A percentile compares a stretch with the other conserved stretches of the same genome.
phyloP scores from a whole-genome alignment of 2,797 vertebrate species.

The Enteromius afrohamiltoni region DNA sequence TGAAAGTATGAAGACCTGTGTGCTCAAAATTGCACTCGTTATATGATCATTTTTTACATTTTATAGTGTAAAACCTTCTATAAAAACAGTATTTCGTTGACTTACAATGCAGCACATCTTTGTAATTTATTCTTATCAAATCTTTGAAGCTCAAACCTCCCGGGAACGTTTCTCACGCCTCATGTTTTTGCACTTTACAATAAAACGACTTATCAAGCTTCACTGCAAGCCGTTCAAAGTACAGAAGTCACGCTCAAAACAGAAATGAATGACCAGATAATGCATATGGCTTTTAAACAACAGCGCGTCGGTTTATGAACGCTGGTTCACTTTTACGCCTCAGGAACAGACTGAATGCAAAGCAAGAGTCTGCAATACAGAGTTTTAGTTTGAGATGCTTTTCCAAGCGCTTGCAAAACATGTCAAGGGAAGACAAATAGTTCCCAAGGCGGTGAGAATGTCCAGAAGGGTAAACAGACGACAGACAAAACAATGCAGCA shows the following conservation, averaged over 20 bases:
- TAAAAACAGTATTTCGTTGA: background rate
- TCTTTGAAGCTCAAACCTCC: slow-evolving; percentile 32
- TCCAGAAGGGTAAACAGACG: slow-evolving; percentile 1
- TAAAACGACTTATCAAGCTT: slow-evolving; percentile 45
- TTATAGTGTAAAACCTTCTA: background rate
- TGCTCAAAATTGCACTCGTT: background rate
- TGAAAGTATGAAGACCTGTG: slow-evolving; percentile 20
- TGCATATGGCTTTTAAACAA: slow-evolving; percentile 37
- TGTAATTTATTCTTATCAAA: background rate
- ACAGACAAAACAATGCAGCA: background rate
- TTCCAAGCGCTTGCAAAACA: slow-evolving; percentile 17
- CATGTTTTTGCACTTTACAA: background rate
- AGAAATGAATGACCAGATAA: slow-evolving; percentile 67
- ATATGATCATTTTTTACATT: background rate
- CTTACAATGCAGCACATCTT: background rate
- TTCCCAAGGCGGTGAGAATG: slow-evolving; percentile 23
- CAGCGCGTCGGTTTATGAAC: background rate
- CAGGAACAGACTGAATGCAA: background rate
- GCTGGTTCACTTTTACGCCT: background rate
- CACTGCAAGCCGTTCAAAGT: slow-evolving; percentile 65
- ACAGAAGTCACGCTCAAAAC: slow-evolving; percentile 58
- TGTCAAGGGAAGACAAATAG: slow-evolving; percentile 15
- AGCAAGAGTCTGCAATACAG: background rate
- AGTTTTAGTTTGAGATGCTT: background rate
- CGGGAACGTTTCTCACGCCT: background rate